Percentiles rank a stretch among this genome's conserved stretches.
Conservation (phyloP, 1,140 invertebrate genomes). For the Drosophila hydei region DNA sequence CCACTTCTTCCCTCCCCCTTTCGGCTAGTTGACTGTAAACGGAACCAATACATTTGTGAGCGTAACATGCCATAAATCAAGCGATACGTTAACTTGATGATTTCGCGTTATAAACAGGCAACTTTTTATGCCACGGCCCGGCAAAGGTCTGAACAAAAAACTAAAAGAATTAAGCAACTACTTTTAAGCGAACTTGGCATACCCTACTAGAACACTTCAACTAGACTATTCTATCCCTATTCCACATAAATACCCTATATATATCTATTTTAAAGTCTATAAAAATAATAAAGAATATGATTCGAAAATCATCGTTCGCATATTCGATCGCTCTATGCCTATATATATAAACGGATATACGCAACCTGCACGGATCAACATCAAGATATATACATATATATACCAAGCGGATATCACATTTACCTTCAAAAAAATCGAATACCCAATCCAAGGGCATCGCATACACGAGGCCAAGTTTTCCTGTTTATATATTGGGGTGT, state of each 20-base stretch:
- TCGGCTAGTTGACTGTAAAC: constrained; percentile 54
- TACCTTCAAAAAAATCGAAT: not conserved
- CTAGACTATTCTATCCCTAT: too few relatives aligned
- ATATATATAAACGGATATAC: too few relatives aligned
- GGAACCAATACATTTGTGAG: constrained; percentile 78
- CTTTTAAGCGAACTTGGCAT: not conserved
- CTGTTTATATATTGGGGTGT: constrained; percentile 64
- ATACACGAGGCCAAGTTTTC: constrained; percentile 31
- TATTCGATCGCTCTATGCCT: too few relatives aligned
- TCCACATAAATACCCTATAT: too few relatives aligned
- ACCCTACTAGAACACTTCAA: not conserved
- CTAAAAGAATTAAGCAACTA: constrained; percentile 4
- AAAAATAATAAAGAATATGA: too few relatives aligned
- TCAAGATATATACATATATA: not conserved
- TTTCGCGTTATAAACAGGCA: constrained; percentile 79
- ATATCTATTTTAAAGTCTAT: too few relatives aligned
- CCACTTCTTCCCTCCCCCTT: not conserved
- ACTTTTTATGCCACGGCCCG: constrained; percentile 39
- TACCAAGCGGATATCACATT: not conserved
- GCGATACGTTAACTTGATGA: constrained; percentile 74
- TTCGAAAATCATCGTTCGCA: too few relatives aligned
- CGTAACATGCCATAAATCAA: constrained; percentile 72
- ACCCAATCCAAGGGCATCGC: not conserved
- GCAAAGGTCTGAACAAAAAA: constrained; percentile 23
- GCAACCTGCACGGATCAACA: too few relatives aligned